Base-by-base conservation (phyloP, 2,888 invertebrate species). In the Pyrgus malvae region DNA sequence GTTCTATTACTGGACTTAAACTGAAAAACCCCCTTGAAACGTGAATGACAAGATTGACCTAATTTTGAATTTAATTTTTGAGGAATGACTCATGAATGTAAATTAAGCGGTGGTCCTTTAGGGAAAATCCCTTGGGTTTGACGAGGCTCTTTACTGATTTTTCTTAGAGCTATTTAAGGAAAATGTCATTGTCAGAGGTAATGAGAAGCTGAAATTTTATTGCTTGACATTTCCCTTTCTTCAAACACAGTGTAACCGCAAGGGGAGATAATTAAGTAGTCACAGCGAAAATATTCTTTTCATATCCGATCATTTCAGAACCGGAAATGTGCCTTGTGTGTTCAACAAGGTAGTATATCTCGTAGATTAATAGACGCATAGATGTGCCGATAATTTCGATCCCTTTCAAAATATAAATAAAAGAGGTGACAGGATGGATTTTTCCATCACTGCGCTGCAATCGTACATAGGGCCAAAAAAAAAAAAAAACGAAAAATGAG, bases 41-140 rank as follows among this genome's bases (percentile, higher is more conserved):
- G 16, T 21, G 42, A 25, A 25, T 17, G 21, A 23, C 8, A 12
- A 50, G 19, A 51, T 44, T 33, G 44, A 27, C 25, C 44, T 44
- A 51, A 51, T 51, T 51, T 42, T 3, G 41, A 42, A 51, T 51
- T 33, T 8, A 51, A 35, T 51, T 51, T 51, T 51, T 51, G 31
- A 44, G 42, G 44, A 51, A 51, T 45, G 29, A 29, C 51, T 51
- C 37, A 51, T 51, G 44, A 51, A 51, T 51, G 51, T 19, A 45
- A 51, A 51, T 51, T 51, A 29, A 37, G 44, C 44, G 21, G 7
- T 19, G 44, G 29, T 51, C 17, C 51, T 44, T 51, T 29, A 45
- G 29, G 51, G 29, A 45, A 44, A 51, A 44, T 45, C 51, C 25
- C 51, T 12, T n/a, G 35, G 27, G 23, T 14, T 12, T 8, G 27